Percentiles rank a stretch among this genome's conserved stretches.
phyloP scores from a whole-genome alignment of 2,888 invertebrate species.

The Spilarctia lutea region DNA sequence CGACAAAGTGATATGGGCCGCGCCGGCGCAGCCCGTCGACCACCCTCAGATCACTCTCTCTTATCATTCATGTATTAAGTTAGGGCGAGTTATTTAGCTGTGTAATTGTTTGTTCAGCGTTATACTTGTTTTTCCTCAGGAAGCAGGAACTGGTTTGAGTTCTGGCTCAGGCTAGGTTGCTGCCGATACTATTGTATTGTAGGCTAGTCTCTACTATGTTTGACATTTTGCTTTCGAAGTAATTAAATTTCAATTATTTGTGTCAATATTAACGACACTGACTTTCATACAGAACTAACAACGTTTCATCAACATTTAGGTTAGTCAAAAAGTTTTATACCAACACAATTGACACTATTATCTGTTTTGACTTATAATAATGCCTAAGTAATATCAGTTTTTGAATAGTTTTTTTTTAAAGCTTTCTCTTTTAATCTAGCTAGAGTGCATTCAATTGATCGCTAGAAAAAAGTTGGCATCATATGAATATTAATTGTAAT shows the following conservation, averaged over 20 bases:
- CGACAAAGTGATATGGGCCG: constrained; percentile 65
- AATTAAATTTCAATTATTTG: not conserved
- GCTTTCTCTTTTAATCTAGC: not conserved
- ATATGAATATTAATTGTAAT: not conserved
- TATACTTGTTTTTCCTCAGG: constrained; percentile 1
- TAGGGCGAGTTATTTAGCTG: constrained; percentile 23
- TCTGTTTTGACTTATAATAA: not conserved
- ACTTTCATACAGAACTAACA: not conserved
- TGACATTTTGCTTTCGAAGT: not conserved
- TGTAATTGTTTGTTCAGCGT: constrained; percentile 20
- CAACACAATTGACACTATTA: not conserved
- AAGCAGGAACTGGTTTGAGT: not conserved
- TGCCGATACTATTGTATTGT: not conserved
- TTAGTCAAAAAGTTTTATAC: not conserved
- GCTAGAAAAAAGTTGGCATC: not conserved
- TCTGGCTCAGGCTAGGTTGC: not conserved
- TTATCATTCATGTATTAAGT: constrained; percentile 61
- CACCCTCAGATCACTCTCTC: constrained; percentile 64
- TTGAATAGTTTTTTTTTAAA: not conserved
- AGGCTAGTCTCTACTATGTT: too few relatives aligned
- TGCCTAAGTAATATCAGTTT: not conserved
- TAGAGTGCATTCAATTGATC: not conserved
- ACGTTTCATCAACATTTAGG: not conserved
- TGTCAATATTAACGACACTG: not conserved
- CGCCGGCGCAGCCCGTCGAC: constrained; percentile 65